Evolutionary conservation across 1,140 invertebrate genomes (phyloP).

Genomic region (Brevipalpus yothersi): DNA sequence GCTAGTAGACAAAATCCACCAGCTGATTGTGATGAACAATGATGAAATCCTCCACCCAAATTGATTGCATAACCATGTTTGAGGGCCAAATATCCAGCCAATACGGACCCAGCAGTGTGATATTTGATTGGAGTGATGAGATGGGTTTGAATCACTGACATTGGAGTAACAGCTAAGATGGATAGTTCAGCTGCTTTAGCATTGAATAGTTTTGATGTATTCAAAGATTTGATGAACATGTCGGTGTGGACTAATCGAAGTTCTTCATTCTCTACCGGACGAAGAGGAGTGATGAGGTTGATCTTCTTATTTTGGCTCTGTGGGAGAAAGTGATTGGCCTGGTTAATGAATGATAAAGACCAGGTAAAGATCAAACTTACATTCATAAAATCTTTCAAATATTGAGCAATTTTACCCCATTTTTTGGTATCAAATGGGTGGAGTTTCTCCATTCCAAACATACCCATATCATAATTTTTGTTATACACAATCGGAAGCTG

Average conservation of each 20-base stretch:
- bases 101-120: constrained; percentile 3
- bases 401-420: constrained; percentile 41
- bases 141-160: neutral
- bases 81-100: neutral
- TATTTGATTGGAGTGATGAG: constrained; percentile 1
- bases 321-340: too few relatives aligned
- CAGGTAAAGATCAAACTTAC: neutral
- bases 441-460: constrained; percentile 48
- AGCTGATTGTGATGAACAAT: constrained; percentile 40
- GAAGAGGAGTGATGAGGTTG: constrained; percentile 1
- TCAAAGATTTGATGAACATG: constrained; percentile 1
- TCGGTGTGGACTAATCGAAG: constrained; percentile 3
- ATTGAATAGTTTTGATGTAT: neutral
- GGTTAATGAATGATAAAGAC: too few relatives aligned
- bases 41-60: constrained; percentile 21
- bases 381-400: constrained; percentile 22
- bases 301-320: neutral
- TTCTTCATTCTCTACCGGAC: constrained; percentile 1
- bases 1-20: constrained; percentile 66
- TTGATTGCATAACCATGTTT: constrained; percentile 1
- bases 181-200: neutral
- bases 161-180: neutral
- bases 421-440: constrained; percentile 71
- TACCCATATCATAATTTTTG: constrained; percentile 51
- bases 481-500: constrained; percentile 29